Conservation (phyloP, 2,113 vertebrate genomes). For the Paraplagusia blochii region DNA sequence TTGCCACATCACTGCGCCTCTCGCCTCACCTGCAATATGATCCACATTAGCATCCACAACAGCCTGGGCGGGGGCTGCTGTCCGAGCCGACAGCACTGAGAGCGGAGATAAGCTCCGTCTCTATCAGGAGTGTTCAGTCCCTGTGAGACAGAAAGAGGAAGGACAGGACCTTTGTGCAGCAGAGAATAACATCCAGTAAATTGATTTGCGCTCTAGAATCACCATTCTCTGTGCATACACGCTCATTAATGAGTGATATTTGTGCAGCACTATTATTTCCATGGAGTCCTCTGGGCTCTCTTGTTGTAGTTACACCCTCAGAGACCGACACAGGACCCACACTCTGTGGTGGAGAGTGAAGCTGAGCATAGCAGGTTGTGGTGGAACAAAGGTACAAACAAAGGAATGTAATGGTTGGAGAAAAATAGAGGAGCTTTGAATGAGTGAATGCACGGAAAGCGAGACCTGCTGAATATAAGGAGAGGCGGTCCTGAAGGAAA, state of each 20-base stretch:
- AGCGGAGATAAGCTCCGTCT: slow-evolving; percentile 52
- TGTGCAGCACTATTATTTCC: slow-evolving; percentile 14
- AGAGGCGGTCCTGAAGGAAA: slow-evolving; percentile 14
- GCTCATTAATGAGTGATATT: slow-evolving; percentile 25
- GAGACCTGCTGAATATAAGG: slow-evolving; percentile 2
- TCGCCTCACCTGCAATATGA: slow-evolving; percentile 55
- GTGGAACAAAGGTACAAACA: slow-evolving; percentile 57
- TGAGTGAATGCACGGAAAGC: slow-evolving; percentile 16
- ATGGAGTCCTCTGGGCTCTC: slow-evolving; percentile 16
- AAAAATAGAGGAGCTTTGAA: slow-evolving; percentile 24
- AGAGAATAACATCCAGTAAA: slow-evolving; percentile 17
- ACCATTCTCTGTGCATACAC: slow-evolving; percentile 14
- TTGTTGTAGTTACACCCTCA: slow-evolving; percentile 26
- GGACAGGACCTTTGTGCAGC: slow-evolving; percentile 12
- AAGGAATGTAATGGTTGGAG: slow-evolving; percentile 37
- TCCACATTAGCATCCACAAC: slow-evolving; percentile 57
- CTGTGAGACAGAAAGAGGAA: slow-evolving; percentile 26
- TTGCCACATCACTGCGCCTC: slow-evolving; percentile 45
- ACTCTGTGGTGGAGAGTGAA: neutral
- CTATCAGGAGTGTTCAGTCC: slow-evolving; percentile 33
- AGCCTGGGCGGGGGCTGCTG: slow-evolving; percentile 35
- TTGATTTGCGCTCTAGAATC: slow-evolving; percentile 21
- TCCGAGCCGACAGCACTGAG: slow-evolving; percentile 35
- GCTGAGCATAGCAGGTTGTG: slow-evolving; percentile 13
- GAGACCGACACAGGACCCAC: slow-evolving; percentile 25